Evolutionary conservation across 2,797 vertebrate genomes (phyloP).

Genomic region (Poecilia velifera): DNA sequence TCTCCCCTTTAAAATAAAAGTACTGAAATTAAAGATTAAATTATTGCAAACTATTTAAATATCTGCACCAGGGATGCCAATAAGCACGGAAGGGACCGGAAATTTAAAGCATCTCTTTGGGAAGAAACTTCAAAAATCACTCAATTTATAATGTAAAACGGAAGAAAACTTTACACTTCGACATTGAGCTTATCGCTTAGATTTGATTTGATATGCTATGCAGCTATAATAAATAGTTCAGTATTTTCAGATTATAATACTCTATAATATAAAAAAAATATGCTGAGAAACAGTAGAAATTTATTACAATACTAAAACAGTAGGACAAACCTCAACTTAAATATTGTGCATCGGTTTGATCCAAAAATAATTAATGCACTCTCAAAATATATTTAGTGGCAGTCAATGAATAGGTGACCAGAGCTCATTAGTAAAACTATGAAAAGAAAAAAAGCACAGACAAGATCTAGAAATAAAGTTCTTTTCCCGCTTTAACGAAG

Average conservation of each 20-base stretch:
- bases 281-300: neutral
- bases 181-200: neutral
- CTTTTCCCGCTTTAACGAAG: neutral
- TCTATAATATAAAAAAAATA: neutral
- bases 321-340: neutral
- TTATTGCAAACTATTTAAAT: neutral
- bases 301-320: neutral
- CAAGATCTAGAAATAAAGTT: neutral
- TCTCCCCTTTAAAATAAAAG: neutral
- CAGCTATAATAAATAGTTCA: neutral
- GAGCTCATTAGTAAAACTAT: neutral
- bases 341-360: neutral
- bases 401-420: neutral
- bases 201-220: neutral
- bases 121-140: neutral
- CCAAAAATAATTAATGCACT: neutral
- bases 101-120: neutral
- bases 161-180: neutral
- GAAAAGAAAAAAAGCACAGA: neutral
- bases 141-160: neutral
- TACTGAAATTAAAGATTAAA: neutral
- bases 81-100: neutral
- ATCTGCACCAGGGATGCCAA: neutral
- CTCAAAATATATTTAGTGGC: neutral
- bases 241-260: neutral